These are phyloP conservation scores for Callinectes sapidus DNA, from an alignment of 2,888 invertebrate genomes.

Conservation along the genomic window DNA sequence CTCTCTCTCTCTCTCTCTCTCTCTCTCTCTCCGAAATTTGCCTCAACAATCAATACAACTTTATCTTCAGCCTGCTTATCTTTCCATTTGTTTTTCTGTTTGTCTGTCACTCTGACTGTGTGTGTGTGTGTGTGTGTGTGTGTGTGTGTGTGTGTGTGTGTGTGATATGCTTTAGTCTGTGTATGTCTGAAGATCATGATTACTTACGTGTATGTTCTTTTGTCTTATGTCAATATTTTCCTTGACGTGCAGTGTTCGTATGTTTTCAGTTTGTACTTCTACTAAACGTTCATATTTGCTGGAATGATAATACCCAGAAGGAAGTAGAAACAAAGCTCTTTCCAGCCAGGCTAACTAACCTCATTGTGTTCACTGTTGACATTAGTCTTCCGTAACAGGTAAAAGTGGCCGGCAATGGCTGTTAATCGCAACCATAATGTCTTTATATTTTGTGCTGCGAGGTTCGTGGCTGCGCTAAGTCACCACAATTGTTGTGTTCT, in stretches of 20 bases:
- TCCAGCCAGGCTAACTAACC: neutral
- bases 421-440: neutral
- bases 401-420: neutral
- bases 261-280: too few relatives aligned
- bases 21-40: neutral
- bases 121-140: neutral
- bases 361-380: neutral
- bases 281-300: too few relatives aligned
- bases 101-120: neutral
- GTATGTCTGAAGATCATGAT: too few relatives aligned
- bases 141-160: too few relatives aligned
- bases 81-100: neutral
- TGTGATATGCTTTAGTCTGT: too few relatives aligned
- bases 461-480: neutral
- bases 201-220: too few relatives aligned
- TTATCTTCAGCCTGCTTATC: neutral
- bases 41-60: neutral
- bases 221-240: too few relatives aligned
- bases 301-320: neutral
- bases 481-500: neutral
- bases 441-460: neutral
- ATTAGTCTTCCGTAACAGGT: neutral
- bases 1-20: conserved; percentile 1
- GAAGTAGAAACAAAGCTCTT: neutral
- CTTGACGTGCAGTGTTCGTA: too few relatives aligned